Conservation (phyloP, 2,113 vertebrate species). For the Myodes glareolus region DNA sequence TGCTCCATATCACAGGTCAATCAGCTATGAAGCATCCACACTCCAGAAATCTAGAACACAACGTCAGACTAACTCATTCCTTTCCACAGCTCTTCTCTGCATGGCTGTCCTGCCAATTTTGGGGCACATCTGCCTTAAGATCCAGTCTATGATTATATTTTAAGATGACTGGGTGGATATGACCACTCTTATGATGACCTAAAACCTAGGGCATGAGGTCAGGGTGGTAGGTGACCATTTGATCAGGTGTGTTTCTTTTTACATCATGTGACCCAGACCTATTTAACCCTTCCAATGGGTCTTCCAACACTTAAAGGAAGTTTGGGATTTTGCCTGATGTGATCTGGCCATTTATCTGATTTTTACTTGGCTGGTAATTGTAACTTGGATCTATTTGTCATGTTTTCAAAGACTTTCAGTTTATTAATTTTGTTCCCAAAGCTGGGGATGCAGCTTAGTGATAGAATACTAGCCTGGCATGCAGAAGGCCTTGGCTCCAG, state of each 20-base stretch:
- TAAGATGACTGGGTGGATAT: not conserved
- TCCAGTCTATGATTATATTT: not conserved
- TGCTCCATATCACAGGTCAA: too few relatives aligned
- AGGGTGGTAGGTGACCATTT: not conserved
- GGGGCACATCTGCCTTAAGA: not conserved
- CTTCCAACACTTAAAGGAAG: not conserved
- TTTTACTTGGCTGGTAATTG: not conserved
- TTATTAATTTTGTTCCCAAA: not conserved
- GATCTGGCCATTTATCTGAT: not conserved
- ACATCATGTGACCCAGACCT: not conserved
- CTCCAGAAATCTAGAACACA: not conserved
- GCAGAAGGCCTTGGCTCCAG: not conserved
- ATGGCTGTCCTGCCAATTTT: not conserved
- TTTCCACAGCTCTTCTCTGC: not conserved
- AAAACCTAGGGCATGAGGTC: not conserved
- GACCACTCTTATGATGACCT: not conserved
- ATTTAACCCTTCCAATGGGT: not conserved
- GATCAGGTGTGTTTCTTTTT: not conserved
- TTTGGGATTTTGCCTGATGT: accelerated
- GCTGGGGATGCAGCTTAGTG: not conserved
- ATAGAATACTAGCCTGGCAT: not conserved
- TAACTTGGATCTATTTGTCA: not conserved
- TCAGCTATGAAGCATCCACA: accelerated
- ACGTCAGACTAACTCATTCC: too few relatives aligned
- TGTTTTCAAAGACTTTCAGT: not conserved